Percentiles rank a stretch among this genome's conserved stretches.
Evolutionary conservation across 2,113 vertebrate species (phyloP).

Genomic region (Petrocephalus zakoni): DNA sequence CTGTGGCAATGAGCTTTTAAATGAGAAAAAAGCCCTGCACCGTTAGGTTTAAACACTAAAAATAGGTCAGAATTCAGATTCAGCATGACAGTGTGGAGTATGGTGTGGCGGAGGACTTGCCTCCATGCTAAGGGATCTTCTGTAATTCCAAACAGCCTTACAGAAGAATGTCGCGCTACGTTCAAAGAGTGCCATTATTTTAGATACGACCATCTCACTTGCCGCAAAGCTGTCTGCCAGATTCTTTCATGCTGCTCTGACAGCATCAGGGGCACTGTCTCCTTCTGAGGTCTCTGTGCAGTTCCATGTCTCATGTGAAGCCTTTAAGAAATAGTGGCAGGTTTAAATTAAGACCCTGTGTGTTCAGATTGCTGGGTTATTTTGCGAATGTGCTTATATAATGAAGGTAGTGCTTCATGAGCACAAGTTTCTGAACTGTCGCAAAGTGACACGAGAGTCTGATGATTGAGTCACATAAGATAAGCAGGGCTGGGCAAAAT

Average conservation of each 20-base stretch:
- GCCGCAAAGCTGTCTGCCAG: not conserved
- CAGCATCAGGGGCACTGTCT: not conserved
- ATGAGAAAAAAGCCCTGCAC: too few species aligned
- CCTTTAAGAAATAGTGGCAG: not conserved
- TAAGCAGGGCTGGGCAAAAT: too few species aligned
- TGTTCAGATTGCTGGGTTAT: not conserved
- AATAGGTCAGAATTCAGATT: not conserved
- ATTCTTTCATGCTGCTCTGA: not conserved
- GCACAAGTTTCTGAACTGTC: not conserved
- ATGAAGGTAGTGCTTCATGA: not conserved
- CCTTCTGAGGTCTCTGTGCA: not conserved
- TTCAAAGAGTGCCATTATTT: not conserved
- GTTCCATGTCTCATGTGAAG: not conserved
- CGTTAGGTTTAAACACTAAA: not conserved
- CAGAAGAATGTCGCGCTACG: not conserved
- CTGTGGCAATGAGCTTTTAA: too few species aligned
- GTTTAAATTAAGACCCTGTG: not conserved
- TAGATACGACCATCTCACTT: not conserved
- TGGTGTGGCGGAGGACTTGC: not conserved
- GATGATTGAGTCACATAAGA: too few species aligned
- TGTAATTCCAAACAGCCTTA: not conserved
- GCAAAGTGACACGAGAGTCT: not conserved
- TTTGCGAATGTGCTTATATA: not conserved
- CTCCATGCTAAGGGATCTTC: not conserved
- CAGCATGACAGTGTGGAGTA: not conserved